phyloP scores from a whole-genome alignment of 2,888 invertebrate genomes.

The Chydorus sphaericus region DNA sequence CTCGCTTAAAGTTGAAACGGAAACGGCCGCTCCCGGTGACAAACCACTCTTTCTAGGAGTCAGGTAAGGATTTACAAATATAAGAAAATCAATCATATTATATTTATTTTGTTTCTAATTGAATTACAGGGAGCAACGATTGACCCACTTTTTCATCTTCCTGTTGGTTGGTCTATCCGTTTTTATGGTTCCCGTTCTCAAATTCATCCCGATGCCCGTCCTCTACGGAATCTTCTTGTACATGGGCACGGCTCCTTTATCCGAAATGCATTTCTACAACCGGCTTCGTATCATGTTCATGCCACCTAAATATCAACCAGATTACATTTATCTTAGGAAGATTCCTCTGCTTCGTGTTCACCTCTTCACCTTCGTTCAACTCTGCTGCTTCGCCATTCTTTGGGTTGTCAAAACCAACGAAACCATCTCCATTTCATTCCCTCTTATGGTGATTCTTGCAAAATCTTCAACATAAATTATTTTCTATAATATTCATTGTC shows the following conservation, averaged over 20 bases:
- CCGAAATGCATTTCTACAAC: constrained; percentile 39
- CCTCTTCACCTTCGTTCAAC: constrained; percentile 35
- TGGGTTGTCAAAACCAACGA: constrained; percentile 38
- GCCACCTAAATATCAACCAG: constrained; percentile 44
- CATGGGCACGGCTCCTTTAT: constrained; percentile 39
- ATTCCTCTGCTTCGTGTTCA: constrained; percentile 38
- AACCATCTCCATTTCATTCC: constrained; percentile 39
- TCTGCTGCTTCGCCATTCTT: constrained; percentile 32
- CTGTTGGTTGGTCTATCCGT: constrained; percentile 39
- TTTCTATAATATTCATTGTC: background rate
- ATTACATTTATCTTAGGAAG: constrained; percentile 34
- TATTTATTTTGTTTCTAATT: background rate
- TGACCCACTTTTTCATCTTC: constrained; percentile 38
- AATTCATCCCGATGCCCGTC: constrained; percentile 38
- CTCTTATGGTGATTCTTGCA: constrained; percentile 36
- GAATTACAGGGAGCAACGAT: constrained; percentile 33
- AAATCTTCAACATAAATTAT: background rate
- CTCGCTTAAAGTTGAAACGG: constrained; percentile 32
- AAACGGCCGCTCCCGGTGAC: constrained; percentile 35
- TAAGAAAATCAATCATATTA: too few relatives aligned
- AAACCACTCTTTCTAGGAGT: constrained; percentile 34
- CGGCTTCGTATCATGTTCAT: constrained; percentile 39
- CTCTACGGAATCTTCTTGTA: constrained; percentile 41
- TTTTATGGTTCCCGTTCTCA: constrained; percentile 33
- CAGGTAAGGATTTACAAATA: constrained; percentile 20